Base-by-base conservation (phyloP, 35 echinoderm and acorn worm genomes). In the Holothuria glaberrima region DNA sequence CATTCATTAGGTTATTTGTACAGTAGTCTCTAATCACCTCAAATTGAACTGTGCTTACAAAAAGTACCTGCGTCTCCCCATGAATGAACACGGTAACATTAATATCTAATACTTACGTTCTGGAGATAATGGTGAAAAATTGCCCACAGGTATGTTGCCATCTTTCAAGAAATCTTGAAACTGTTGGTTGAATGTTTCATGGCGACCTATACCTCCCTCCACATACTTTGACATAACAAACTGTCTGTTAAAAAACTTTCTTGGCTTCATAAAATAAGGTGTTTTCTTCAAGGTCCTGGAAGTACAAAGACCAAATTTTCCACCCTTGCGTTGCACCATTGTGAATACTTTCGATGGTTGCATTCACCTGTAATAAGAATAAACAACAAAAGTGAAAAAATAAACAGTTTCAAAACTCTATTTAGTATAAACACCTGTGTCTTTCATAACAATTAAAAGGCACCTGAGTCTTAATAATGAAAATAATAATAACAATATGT, bases 221-320 rank as follows among this genome's bases (percentile, higher is more conserved):
- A 78, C 74, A 78, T 48, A 78, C 20, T 78, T 78, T 22, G 35
- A 24, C 27, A 78, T 25, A 50, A 48, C 18, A 48, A 78, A 78
- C 74, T 78, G 74, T 2, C 74, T 22, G 17, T 78, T 78, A 38
- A 52, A 28, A 48, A 45, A 78, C 24, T 48, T 27, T 28, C 74
- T 78, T 48, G 35, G 74, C 50, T 52, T 78, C 26, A 24, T 25
- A 22, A 78, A 78, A 25, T 78, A 78, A 24, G 29, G 38, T 35
- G 74, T 48, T 33, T 78, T 78, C n/a, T 48, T 78, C 5, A 78
- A 28, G 29, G 74, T 78, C 27, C 74, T 78, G 74, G 44, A 50
- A 9, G 74, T 78, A 14, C 25, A 13, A 10, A 78, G 38, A 26
- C 74, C 74, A 50, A 48, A 78, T 52, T 78, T 78, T 22, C 38